Conservation (phyloP, 2,888 invertebrate genomes). For the Exocentrus adspersus region DNA sequence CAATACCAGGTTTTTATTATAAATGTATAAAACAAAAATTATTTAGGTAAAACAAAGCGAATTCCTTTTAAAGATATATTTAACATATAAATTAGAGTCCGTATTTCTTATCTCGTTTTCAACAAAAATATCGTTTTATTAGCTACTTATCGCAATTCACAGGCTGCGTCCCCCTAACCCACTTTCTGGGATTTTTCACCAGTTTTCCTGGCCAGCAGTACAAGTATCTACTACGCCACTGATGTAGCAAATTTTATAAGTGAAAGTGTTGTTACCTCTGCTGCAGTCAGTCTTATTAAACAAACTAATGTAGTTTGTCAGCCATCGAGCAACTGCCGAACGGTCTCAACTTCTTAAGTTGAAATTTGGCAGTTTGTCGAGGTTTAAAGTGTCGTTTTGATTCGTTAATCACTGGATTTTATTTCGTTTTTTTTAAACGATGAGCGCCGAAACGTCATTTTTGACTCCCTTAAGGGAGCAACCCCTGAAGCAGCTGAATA, state of each 20-base stretch:
- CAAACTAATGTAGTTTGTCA: background rate
- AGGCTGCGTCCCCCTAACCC: background rate
- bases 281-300: background rate
- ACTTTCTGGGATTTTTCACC: background rate
- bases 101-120: too few species aligned
- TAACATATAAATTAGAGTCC: too few species aligned
- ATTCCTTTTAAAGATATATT: too few species aligned
- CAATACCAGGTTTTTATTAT: too few species aligned
- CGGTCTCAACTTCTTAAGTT: background rate
- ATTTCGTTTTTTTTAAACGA: too few species aligned
- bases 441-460: background rate
- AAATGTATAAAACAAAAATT: too few species aligned
- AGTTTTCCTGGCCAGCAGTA: too few species aligned
- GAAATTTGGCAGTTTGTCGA: background rate
- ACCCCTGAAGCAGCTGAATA: slow-evolving; percentile 49
- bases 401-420: background rate
- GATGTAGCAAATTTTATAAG: background rate
- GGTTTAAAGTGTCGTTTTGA: slow-evolving; percentile 1
- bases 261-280: slow-evolving; percentile 4
- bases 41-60: too few species aligned
- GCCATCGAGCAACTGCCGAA: background rate
- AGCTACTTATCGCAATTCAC: too few species aligned
- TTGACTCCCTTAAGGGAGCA: slow-evolving; percentile 29
- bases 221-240: background rate
- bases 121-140: too few species aligned